phyloP scores from a whole-genome alignment of 2,888 invertebrate genomes.

The Prosopocoilus inquinatus region DNA sequence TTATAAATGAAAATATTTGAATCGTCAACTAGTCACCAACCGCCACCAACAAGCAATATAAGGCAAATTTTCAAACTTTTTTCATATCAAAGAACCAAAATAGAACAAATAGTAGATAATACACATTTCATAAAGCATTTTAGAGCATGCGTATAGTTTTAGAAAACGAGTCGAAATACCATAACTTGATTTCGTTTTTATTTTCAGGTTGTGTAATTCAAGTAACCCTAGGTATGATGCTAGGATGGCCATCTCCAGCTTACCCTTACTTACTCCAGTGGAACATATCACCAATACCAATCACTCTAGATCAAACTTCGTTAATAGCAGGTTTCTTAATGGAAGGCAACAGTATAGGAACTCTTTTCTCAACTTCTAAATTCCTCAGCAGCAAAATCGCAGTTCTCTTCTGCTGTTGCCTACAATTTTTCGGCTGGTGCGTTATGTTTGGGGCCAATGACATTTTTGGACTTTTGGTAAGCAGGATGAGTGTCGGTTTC shows the following conservation, averaged over 20 bases:
- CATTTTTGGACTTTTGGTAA: slow-evolving; percentile 26
- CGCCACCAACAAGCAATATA: too few relatives aligned
- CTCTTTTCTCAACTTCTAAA: slow-evolving; percentile 25
- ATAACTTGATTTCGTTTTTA: background rate
- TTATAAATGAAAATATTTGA: too few relatives aligned
- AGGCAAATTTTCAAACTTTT: too few relatives aligned
- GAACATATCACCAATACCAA: slow-evolving; percentile 25
- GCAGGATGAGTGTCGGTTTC: slow-evolving; percentile 27
- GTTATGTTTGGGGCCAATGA: slow-evolving; percentile 28
- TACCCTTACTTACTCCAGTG: slow-evolving; percentile 26
- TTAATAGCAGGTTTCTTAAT: slow-evolving; percentile 31
- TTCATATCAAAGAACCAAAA: too few relatives aligned
- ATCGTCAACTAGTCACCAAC: too few relatives aligned
- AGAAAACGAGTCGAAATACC: background rate
- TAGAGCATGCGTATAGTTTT: too few relatives aligned
- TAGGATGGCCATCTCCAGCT: slow-evolving; percentile 31
- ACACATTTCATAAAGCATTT: background rate
- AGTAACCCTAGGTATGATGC: slow-evolving; percentile 31
- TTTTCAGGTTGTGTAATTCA: slow-evolving; percentile 26
- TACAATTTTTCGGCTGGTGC: slow-evolving; percentile 31
- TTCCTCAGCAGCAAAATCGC: slow-evolving; percentile 25
- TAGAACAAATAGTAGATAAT: too few relatives aligned
- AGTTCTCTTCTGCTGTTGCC: slow-evolving; percentile 22
- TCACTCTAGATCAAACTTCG: slow-evolving; percentile 27
- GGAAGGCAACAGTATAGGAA: slow-evolving; percentile 31